Conservation (phyloP, 2,797 vertebrate genomes). For the Cryptoblepharus egeriae region DNA sequence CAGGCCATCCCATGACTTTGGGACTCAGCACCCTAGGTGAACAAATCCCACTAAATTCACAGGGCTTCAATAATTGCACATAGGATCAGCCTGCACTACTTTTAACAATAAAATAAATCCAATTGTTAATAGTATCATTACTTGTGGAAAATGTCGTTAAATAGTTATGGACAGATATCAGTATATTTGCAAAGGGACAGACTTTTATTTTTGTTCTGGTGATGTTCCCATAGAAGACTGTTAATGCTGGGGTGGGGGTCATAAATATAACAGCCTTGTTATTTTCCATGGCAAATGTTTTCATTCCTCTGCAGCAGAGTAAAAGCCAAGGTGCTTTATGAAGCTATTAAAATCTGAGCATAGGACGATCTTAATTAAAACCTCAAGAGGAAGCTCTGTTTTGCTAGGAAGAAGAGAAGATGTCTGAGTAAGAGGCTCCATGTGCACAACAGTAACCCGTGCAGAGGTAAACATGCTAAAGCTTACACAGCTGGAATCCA, state of each 20-base stretch:
- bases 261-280: slow-evolving; percentile 72
- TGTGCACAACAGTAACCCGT: not conserved
- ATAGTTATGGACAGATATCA: slow-evolving; percentile 40
- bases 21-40: too few species aligned
- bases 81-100: not conserved
- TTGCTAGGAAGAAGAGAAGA: slow-evolving; percentile 14
- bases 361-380: slow-evolving; percentile 71
- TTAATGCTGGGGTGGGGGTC: slow-evolving; percentile 50
- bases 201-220: slow-evolving; percentile 64
- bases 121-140: slow-evolving; percentile 25
- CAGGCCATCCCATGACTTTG: too few species aligned
- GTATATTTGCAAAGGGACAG: slow-evolving; percentile 52
- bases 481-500: too few species aligned
- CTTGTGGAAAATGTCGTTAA: slow-evolving; percentile 48
- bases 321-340: slow-evolving; percentile 60
- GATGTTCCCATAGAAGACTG: slow-evolving; percentile 52
- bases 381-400: slow-evolving; percentile 35
- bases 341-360: slow-evolving; percentile 59
- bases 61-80: not conserved
- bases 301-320: slow-evolving; percentile 65
- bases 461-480: not conserved
- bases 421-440: not conserved
- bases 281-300: slow-evolving; percentile 76
- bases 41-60: not conserved
- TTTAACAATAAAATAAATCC: not conserved